These are phyloP conservation scores for Frankliniella fusca DNA, from an alignment of 2,888 invertebrate species.

Conservation along the genomic window DNA sequence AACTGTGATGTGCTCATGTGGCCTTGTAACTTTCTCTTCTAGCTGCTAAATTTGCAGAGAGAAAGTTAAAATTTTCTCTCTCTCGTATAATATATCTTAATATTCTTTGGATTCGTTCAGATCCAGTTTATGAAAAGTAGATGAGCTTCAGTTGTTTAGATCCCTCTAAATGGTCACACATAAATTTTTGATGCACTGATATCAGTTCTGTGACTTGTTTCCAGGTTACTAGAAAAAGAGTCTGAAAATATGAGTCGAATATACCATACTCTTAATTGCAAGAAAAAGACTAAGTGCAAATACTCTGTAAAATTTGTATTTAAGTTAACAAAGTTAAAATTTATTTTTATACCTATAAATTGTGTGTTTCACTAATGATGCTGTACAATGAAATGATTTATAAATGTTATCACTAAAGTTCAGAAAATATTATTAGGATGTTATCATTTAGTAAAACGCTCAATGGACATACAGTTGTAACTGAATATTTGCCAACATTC, in stretches of 20 bases:
- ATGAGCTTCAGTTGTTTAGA: background rate
- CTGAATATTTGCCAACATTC: too few relatives aligned
- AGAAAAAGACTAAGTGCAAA: background rate
- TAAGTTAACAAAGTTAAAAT: background rate
- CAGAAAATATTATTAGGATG: background rate
- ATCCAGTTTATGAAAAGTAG: too few relatives aligned
- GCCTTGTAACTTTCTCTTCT: background rate
- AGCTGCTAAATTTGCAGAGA: too few relatives aligned
- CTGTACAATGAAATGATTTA: background rate
- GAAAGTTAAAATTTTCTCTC: too few relatives aligned
- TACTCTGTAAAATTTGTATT: too few relatives aligned
- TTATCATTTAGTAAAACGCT: conserved; percentile 11
- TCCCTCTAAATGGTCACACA: background rate
- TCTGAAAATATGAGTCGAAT: background rate
- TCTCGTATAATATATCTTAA: too few relatives aligned
- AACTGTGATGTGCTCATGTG: background rate
- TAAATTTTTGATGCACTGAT: background rate
- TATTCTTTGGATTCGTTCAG: too few relatives aligned
- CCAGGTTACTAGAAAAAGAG: background rate
- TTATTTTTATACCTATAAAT: conserved; percentile 5
- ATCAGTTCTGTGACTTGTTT: background rate
- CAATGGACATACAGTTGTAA: background rate
- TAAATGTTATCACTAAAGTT: conserved; percentile 16
- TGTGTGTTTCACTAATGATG: background rate
- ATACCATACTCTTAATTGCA: background rate